Evolutionary conservation across 2,888 invertebrate species (phyloP), one percentile per base, ranked within the genome.

Genomic region (Strigamia maritima): DNA sequence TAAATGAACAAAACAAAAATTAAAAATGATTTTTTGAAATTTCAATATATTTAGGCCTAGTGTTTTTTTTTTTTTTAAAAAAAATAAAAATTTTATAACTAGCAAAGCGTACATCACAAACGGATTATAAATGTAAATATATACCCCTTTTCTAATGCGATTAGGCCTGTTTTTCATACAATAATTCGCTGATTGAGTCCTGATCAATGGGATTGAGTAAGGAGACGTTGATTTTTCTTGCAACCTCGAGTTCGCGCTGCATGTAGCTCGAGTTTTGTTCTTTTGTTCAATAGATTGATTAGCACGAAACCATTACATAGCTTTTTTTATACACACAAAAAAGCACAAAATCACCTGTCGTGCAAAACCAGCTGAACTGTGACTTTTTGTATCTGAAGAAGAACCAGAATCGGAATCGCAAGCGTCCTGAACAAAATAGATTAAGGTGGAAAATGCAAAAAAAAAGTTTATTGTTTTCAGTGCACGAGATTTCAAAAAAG

Each of bases 151-250:
- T 70, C 70, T 70, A 70, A 28, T 28, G 70, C 4, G 70, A 70
- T 70, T 70, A 8, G 70, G 70, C 70, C 70, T 70, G 28, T 26
- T 70, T 28, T 70, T 70, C 26, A n/a, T 28, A 70, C 12, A 70
- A 70, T 28, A 70, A 28, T 2, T 28, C 28, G 70, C 70, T 16
- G 70, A 70, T 7, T 26, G 70, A 70, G 70, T 70, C 70, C 70
- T 70, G 35, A 75, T 75, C 75, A 75, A 75, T 40, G 75, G 75
- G 26, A 75, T 40, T 40, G 75, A 75, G 24, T 75, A 75, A 40
- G 75, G 75, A 40, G 75, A 75, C 24, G 75, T 22, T 75, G 35
- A 35, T 8, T 40, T 40, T 35, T 35, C 75, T 24, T 40, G 38
- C 40, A 75, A 75, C 75, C 75, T 75, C 40, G 40, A 75, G 40